A percentile compares a stretch with the other conserved stretches of the same genome.
These are phyloP conservation scores for Montipora capitata DNA, from an alignment of 92 coral and sea anemone species.

Conservation along the genomic window DNA sequence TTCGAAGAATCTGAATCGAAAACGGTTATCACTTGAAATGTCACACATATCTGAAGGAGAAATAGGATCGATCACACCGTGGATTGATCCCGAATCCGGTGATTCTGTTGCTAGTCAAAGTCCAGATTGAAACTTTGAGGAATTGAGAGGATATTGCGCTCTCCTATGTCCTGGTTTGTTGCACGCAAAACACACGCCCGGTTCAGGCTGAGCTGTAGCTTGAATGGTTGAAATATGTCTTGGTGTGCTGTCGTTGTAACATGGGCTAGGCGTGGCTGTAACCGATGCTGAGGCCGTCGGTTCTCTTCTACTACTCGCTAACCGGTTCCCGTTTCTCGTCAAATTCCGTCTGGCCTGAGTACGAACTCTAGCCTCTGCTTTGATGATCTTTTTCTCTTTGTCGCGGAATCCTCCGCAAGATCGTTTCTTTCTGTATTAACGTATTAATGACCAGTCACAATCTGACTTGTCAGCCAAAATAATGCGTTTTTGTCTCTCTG, in stretches of 20 bases:
- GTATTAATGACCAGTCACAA: neutral
- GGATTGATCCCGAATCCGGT: no score
- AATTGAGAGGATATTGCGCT: neutral
- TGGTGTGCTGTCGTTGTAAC: neutral
- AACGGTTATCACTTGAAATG: no score
- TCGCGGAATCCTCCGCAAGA: no score
- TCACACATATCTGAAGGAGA: neutral
- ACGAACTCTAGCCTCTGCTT: neutral
- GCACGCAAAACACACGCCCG: no score
- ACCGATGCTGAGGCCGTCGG: neutral
- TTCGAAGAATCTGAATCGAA: no score
- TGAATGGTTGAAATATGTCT: slow-evolving; percentile 9
- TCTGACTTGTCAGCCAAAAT: neutral
- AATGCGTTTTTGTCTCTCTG: neutral
- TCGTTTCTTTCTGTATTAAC: no score
- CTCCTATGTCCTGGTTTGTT: neutral
- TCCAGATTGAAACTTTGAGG: neutral
- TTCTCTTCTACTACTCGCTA: neutral
- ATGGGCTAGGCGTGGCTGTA: neutral
- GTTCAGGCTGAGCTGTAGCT: neutral
- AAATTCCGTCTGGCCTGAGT: no score
- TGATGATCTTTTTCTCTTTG: no score
- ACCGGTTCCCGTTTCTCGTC: neutral
- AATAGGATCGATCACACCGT: no score
- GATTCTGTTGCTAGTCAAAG: neutral